Evolutionary conservation across 2,113 vertebrate species (phyloP), one percentile per base, ranked within the genome.

Genomic region (Odocoileus hemionus): DNA sequence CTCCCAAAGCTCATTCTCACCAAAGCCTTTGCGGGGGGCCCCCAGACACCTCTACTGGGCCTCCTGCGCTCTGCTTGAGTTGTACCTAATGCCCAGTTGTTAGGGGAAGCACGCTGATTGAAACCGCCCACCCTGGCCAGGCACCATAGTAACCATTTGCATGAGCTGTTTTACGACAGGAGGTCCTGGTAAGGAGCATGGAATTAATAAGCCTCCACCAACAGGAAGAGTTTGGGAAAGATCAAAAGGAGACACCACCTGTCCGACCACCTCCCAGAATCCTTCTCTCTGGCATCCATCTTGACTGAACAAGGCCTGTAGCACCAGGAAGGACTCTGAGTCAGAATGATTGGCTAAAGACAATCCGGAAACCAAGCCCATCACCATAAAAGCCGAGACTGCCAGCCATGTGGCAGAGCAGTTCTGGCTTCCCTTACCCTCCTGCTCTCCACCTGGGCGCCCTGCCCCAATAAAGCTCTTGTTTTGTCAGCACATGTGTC

Each of bases 371-470:
- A 4, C 64, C 19, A 67, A 67, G 4, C 33, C 64, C 64, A 67
- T 36, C 64, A 67, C 64, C 64, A 10, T 36, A n/a, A 67, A 36
- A 67, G 8, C 64, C 2, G 8, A 67, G 61, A 67, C 33, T 36
- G 64, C 33, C 2, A n/a, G 17, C 64, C 64, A 67, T 0, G 64
- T 2, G 33, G 1, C 33, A 67, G 17, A 9, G 64, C 64, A 21
- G 33, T n/a, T 67, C 64, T 36, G 17, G 64, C 17, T 36, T 36
- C 17, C 64, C 17, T 67, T 10, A 67, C 64, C 33, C 64, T 67
- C 17, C 64, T 67, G 64, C 64, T 67, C 33, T 67, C 4, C 0
- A 8, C 64, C 64, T 8, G 0, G 64, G 17, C 0, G 0, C 64
- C 33, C 33, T 67, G 19, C 36, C 17, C 33, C 8, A 67, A 11